phyloP scores from a whole-genome alignment of 2,113 vertebrate species.

The Sinosuthora webbiana region DNA sequence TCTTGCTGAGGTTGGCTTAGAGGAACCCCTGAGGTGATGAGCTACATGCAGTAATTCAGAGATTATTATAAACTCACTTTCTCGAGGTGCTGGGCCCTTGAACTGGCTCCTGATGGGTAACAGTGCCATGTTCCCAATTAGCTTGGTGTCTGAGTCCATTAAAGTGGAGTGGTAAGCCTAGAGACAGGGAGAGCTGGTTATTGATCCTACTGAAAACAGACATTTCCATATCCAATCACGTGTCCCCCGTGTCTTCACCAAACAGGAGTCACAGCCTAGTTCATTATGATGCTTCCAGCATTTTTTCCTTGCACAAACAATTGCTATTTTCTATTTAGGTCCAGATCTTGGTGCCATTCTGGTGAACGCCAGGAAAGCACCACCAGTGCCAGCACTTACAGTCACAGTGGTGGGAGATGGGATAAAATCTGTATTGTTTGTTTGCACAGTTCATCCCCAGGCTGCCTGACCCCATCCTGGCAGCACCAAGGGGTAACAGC shows the following conservation, averaged over 20 bases:
- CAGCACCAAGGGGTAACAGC: neutral
- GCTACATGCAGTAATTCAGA: neutral
- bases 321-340: neutral
- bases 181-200: neutral
- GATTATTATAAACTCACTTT: slow-evolving; percentile 79
- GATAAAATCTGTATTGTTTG: rapidly evolving
- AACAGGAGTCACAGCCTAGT: neutral
- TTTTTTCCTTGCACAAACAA: neutral
- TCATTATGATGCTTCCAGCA: neutral
- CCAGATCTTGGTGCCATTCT: neutral
- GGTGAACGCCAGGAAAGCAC: neutral
- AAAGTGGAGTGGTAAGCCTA: slow-evolving; percentile 96
- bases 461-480: neutral
- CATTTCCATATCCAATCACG: neutral
- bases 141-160: slow-evolving; percentile 86
- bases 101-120: slow-evolving; percentile 94
- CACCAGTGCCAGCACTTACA: neutral
- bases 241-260: rapidly evolving
- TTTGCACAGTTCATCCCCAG: neutral
- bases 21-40: neutral
- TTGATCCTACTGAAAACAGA: neutral
- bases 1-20: neutral
- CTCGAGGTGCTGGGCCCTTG: slow-evolving; percentile 93
- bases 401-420: rapidly evolving
- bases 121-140: slow-evolving; percentile 95